Evolutionary conservation across 2,797 vertebrate species (phyloP), one percentile per base, ranked within the genome.

Genomic region (Gobio occitaniae): DNA sequence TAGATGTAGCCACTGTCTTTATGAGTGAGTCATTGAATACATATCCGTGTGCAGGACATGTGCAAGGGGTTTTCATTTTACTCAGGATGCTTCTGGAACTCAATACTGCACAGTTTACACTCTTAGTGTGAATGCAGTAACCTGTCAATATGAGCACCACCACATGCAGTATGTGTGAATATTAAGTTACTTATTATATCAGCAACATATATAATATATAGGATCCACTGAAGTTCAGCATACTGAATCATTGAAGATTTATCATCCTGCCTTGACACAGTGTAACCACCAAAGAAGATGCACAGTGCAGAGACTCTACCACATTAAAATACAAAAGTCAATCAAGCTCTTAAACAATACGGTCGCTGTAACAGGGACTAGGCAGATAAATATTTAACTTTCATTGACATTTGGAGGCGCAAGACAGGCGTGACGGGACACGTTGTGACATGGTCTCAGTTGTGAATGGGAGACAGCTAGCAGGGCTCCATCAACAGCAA

Each of bases 301-400:
- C 41, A 72, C n/a, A 54, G n/a, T 9, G n/a, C n/a, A 71, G 61
- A 77, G 19, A 79, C 19, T 83, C 68, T 66, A 21, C 21, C 74
- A n/a, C 85, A 63, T 63, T 52, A 36, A 66, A 78, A 80, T 70
- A 29, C 47, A 44, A 71, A 65, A 78, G 81, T 63, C 63, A 71
- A 65, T 41, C 74, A 16, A 69, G 52, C 65, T 52, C 47, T 68
- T 82, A 69, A 56, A 81, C 48, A 81, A 80, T 54, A 52, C 10
- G n/a, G 65, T 65, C 50, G 78, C 80, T 85, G 70, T n/a, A 52
- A 56, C 66, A 74, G 56, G 25, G 77, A 72, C 61, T 48, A 21
- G 44, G 36, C 52, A 56, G 78, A 85, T 85, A 84, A 87, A 86
- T 86, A 86, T 86, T 84, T 78, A 86, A 72, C 76, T 80, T 86